Base-by-base conservation (phyloP, 2,113 vertebrate genomes). In the Lethenteron reissneri region DNA sequence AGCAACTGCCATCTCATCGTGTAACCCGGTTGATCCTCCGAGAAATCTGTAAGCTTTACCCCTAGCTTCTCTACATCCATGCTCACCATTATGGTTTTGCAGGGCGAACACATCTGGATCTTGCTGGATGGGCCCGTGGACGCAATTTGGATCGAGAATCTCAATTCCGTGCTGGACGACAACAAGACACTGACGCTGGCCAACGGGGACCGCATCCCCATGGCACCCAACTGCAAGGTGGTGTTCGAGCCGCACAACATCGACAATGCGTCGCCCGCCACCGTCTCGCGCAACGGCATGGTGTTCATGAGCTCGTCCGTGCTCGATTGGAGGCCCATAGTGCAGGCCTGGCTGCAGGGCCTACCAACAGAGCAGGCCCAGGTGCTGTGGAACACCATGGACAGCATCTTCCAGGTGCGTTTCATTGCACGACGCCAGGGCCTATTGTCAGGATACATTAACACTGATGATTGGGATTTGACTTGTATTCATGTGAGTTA, bases 221-320 rank as follows among this genome's bases (percentile, higher is more conserved):
- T 85, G 83, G 78, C 83, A 11, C 81, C 83, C 17, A 83, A 80
- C 76, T 85, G 83, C 74, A 85, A 85, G 79, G 78, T 85, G 12
- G 80, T 85, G 15, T 84, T 85, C 76, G 83, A 85, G 76, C 81
- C 82, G 56, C 83, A 85, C 78, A 85, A 84, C 77, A 85, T 85
- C 9, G 82, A 85, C 76, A 85, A 85, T 71, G 83, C 83, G n/a
- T 85, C 83, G 57, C 83, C 83, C 1, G 83, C 83, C 57, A 85
- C 83, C 1, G 83, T 85, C 71, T 85, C 83, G 56, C 78, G 83
- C 58, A 84, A 83, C 4, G 83, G 83, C 60, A 85, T 85, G 83
- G 83, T 85, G 57, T 85, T 83, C 77, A 85, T 85, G 83, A 85
- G 83, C 76, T 83, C 82, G 2, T 85, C 83, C 2, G 82, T 83